Base-by-base conservation (phyloP, 2,797 vertebrate species). In the Clarias pachynema region DNA sequence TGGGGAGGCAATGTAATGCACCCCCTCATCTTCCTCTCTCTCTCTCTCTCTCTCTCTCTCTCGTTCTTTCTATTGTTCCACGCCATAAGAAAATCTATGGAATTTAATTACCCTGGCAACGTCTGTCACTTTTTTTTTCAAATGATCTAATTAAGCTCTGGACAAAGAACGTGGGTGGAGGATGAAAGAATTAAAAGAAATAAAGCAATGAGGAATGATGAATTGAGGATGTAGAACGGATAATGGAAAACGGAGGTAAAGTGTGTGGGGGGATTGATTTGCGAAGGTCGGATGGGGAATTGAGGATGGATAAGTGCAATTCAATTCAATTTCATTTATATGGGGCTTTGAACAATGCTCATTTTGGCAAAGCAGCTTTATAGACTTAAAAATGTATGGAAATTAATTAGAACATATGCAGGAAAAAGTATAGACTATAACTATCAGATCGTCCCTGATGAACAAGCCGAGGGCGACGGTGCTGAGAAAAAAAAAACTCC, bases 71-170 rank as follows among this genome's bases (percentile, higher is more conserved):
- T 31, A 29, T 68, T 22, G 62, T 37, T n/a, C 24, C 24, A 53
- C 2, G 37, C 59, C 10, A 20, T 60, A 3, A 78, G 82, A 66
- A 59, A 66, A 7, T n/a, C 26, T 31, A 69, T 86, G 87, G 91
- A 94, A 93, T 90, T 90, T 93, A 92, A 94, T 94, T 93, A 93
- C 90, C 90, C 87, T 89, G 89, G 89, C 90, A 91, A 92, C 91
- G 89, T 94, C 60, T 92, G 92, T 93, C 92, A 88, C 89, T 90
- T 91, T 90, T 87, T 93, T 65, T 26, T 65, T 93, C 92, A 94
- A 93, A 91, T 91, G 91, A 94, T 94, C 92, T 91, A 93, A 94
- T 95, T 94, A 93, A 91, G 92, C 70, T 70, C 29, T 80, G 87
- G 75, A 84, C 5, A 29, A 49, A 18, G n/a, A 59, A 31, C 44